Base-by-base conservation (phyloP, 2,113 vertebrate species). In the Oncorhynchus keta region DNA sequence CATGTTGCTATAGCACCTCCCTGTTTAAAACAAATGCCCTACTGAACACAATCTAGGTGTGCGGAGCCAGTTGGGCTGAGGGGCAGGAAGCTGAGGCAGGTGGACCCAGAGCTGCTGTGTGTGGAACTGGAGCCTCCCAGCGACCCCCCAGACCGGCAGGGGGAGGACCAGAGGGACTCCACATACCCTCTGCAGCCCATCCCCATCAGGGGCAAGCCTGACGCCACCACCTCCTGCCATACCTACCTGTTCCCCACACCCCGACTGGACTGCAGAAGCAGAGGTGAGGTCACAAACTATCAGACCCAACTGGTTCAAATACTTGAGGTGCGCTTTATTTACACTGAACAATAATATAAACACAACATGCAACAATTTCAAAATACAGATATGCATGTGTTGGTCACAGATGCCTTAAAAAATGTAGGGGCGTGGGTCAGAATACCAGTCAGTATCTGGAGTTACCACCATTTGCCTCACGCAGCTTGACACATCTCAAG, bases 251-350 rank as follows among this genome's bases (percentile, higher is more conserved):
- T 95, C 89, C 96, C 97, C 24, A 88, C 92, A 72, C 86, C 93
- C 79, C 92, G 92, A 3, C 88, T 98, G 85, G 97, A 99, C 87
- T 99, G 97, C 94, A 95, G 83, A 78, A 92, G 87, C 62, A 95
- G 94, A 98, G 97, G 98, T 95, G 84, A 91, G 95, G 62, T 80
- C 90, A 57, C 20, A 45, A 11, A 45, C 9, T 45, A 45, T 45
- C 9, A 11, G 9, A 11, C 39, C 39, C 9, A 45, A 2, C 39
- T 45, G 39, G 39, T 9, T 12, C 39, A 45, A 45, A 45, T 45
- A 45, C 39, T 45, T 45, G 39, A 45, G 39, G 9, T 45, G 39
- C 9, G 9, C 39, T 45, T 45, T 45, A 11, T 45, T 45, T 45
- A 45, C 39, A 45, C 39, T 45, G 39, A 45, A 45, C 39, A 45